A percentile compares a stretch with the other conserved stretches of the same genome.
These are phyloP conservation scores for Otis tarda DNA, from an alignment of 2,113 vertebrate genomes.

Conservation along the genomic window DNA sequence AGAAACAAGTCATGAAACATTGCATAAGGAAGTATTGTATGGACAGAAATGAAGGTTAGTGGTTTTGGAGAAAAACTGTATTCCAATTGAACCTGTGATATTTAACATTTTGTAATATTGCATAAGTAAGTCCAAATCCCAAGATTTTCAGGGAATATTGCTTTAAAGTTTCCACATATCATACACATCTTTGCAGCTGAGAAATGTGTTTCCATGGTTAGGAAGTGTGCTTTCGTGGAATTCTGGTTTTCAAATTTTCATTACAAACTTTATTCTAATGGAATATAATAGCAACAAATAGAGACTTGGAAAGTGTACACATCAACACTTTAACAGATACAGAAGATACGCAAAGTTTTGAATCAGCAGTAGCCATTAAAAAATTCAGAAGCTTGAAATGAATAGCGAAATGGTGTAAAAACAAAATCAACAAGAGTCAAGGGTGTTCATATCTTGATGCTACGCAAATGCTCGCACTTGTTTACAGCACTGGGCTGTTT, in stretches of 20 bases:
- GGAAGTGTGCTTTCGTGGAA: background rate
- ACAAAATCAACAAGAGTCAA: background rate
- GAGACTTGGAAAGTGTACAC: background rate
- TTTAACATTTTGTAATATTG: background rate
- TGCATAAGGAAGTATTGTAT: background rate
- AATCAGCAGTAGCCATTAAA: conserved; percentile 2
- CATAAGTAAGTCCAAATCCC: background rate
- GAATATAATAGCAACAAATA: background rate
- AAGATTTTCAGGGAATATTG: background rate
- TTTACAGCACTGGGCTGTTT: conserved; percentile 24
- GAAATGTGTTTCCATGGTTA: background rate
- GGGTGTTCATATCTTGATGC: background rate
- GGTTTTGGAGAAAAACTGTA: background rate
- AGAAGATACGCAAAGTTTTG: background rate
- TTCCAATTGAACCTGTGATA: background rate
- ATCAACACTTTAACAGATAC: background rate
- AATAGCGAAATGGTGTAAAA: background rate
- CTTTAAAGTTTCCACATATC: background rate
- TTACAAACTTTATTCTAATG: background rate
- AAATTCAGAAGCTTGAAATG: conserved; percentile 1
- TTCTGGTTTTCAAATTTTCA: background rate
- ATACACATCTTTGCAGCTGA: background rate
- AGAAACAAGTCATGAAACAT: background rate
- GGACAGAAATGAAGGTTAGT: background rate
- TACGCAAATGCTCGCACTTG: fast-evolving